Evolutionary conservation across 2,797 vertebrate species (phyloP), one percentile per base, ranked within the genome.

Genomic region (Brotula barbata): DNA sequence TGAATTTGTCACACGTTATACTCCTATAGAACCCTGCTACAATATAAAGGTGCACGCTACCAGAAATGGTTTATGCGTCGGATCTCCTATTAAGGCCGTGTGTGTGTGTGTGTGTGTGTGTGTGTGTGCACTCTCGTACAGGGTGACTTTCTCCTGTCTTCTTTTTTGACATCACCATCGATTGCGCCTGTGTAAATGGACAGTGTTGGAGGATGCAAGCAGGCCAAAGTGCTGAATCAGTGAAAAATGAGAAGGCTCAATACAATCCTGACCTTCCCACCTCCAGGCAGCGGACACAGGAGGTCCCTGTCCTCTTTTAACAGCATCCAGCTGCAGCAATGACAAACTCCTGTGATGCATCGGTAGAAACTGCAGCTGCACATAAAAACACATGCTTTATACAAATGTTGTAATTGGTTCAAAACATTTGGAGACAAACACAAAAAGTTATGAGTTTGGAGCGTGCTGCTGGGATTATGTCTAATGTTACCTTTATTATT

Each of bases 171-270:
- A 84, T 75, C 85, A 73, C 1, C 68, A 68, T 88, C 83, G 73
- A 85, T 82, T 12, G 65, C 44, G 45, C 36, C 58, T 23, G 68
- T 71, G 64, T 70, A 84, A 82, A 58, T 63, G 71, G 45, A 80
- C 59, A 75, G 64, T 42, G 45, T 67, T 68, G 81, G 73, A 81
- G 85, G 75, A 78, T 73, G 75, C 45, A 71, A 65, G 42, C 44
- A n/a, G 55, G 68, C 19, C 58, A 69, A 78, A 88, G 57, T 82
- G 89, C 85, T 82, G 65, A 73, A 84, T 88, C 85, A 83, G 85
- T 88, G 87, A 88, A 90, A 91, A 84, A 50, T 11, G 80, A 89
- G 85, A 76, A 21, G 75, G 77, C 40, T 59, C 42, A 17, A 28
- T 8, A 28, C 28, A 42, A 41, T 44, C 55, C 48, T 13, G 3